Base-by-base conservation (phyloP, 2,888 invertebrate species). In the Idaea dimidiata region DNA sequence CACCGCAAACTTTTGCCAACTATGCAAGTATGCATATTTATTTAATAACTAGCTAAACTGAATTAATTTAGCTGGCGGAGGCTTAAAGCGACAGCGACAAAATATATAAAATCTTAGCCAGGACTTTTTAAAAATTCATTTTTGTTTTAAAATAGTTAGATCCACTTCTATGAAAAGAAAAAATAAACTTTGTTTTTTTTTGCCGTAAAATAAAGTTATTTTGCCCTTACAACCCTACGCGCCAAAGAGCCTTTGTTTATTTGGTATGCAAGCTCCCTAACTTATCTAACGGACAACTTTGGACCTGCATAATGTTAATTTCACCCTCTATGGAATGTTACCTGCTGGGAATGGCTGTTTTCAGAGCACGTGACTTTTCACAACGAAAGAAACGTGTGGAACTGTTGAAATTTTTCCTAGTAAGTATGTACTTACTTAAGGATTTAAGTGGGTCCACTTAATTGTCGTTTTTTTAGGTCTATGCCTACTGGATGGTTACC, bases 241-340 rank as follows among this genome's bases (percentile, higher is more conserved):
- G 33, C 33, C 33, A 33, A 3, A 24, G 1, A 24, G 24, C 24
- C 24, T 1, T 24, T 5, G 24, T 24, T 24, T 43, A 43, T 43
- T 43, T 8, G 8, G 14, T 43, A 43, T 43, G 60, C 55, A 33
- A 54, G 66, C 43, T 8, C 43, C 43, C 43, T 43, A 43, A 43
- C 43, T 43, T 43, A 43, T 43, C 43, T 43, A 43, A 43, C 43
- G 43, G 43, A 43, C 16, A 54, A 54, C 54, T 54, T 54, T 16
- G 16, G 69, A 59, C 68, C 68, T 69, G 71, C 66, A 67, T 68
- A 65, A 71, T 69, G 66, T 65, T 63, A 67, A 69, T 67, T 64
- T 67, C 59, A 55, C 63, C 66, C 65, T 61, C 67, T 64, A 68
- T 62, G 66, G 58, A 60, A 54, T 59, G 62, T 59, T 58, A 62